phyloP scores from a whole-genome alignment of 2,888 invertebrate genomes.

The Tanytarsus gracilentus region DNA sequence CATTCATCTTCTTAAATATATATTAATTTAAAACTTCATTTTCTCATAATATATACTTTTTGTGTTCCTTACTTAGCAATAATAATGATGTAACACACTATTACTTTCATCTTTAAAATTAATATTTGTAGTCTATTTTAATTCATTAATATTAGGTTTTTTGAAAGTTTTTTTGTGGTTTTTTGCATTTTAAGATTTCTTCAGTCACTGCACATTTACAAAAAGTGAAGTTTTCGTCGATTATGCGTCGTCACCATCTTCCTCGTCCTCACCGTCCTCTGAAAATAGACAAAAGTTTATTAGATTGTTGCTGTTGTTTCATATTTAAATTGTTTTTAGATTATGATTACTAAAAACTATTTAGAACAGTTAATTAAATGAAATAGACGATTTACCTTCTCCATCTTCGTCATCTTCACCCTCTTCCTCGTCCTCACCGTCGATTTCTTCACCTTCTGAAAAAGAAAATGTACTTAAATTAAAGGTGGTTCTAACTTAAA shows the following conservation, averaged over 20 bases:
- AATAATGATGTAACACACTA: slow-evolving; percentile 27
- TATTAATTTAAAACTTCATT: slow-evolving; percentile 29
- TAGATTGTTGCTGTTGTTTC: not conserved
- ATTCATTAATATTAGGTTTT: slow-evolving; percentile 25
- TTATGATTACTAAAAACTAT: not conserved
- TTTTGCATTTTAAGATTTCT: slow-evolving; percentile 23
- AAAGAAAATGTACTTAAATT: too few species aligned
- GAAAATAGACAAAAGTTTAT: not conserved
- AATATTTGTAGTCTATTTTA: slow-evolving; percentile 29
- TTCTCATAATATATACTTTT: slow-evolving; percentile 24
- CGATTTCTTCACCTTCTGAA: slow-evolving; percentile 16
- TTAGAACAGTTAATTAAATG: not conserved
- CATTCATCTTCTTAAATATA: slow-evolving; percentile 26
- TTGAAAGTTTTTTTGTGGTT: slow-evolving; percentile 27
- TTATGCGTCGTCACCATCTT: slow-evolving; percentile 26
- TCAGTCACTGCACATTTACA: slow-evolving; percentile 29
- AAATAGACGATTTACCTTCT: slow-evolving; percentile 8
- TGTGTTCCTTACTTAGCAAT: slow-evolving; percentile 24
- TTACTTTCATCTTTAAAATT: slow-evolving; percentile 29
- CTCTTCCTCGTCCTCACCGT: slow-evolving; percentile 26
- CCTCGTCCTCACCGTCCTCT: slow-evolving; percentile 16
- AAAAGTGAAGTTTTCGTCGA: slow-evolving; percentile 21
- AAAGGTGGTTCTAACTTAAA: too few species aligned
- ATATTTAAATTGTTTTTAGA: not conserved
- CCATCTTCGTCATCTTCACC: slow-evolving; percentile 24